Evolutionary conservation across 2,797 vertebrate genomes (phyloP).

Genomic region (Eidolon dupreanum): DNA sequence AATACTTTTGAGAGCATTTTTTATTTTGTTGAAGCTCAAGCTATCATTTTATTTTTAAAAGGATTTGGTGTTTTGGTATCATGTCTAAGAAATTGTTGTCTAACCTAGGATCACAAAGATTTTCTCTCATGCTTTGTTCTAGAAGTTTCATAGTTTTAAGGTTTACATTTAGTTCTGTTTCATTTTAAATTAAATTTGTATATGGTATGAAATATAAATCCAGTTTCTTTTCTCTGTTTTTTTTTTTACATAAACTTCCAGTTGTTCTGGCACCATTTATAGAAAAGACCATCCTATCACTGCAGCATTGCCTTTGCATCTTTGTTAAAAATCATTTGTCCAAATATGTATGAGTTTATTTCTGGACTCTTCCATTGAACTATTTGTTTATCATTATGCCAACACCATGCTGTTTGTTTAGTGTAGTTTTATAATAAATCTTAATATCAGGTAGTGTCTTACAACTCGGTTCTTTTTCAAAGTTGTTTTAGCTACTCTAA

Average conservation of each 20-base stretch:
- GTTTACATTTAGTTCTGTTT: not conserved
- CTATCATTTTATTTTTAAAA: not conserved
- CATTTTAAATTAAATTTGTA: conserved; percentile 18
- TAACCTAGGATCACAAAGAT: not conserved
- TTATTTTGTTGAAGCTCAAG: not conserved
- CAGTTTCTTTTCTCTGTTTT: not conserved
- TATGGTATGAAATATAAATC: not conserved
- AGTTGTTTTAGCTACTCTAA: too few species aligned
- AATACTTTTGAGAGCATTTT: not conserved
- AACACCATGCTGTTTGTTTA: not conserved
- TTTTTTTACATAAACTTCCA: not conserved
- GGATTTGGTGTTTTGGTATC: not conserved
- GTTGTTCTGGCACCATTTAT: not conserved
- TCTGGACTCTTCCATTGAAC: not conserved
- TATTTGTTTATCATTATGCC: not conserved
- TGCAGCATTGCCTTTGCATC: not conserved
- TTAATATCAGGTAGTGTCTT: not conserved
- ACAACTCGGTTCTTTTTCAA: not conserved
- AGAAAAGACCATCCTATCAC: not conserved
- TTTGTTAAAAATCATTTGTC: not conserved
- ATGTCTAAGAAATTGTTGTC: not conserved
- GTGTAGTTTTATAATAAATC: not conserved
- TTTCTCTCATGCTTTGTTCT: not conserved
- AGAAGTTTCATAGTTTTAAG: not conserved
- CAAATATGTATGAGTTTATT: not conserved